These are phyloP conservation scores for Acanthurus lineatus DNA, from an alignment of 2,797 vertebrate species.

Conservation along the genomic window DNA sequence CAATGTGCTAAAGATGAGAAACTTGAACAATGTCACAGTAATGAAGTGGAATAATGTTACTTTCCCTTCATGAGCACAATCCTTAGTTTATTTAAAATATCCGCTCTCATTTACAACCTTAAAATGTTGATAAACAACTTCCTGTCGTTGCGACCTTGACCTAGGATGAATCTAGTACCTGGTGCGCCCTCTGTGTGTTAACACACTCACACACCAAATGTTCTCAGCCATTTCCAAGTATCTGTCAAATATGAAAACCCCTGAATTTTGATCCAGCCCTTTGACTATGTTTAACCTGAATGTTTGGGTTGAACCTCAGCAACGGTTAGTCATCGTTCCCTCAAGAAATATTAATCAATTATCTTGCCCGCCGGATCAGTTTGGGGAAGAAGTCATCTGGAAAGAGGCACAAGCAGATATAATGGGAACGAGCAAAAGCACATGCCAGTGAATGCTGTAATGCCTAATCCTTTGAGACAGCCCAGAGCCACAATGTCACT, in stretches of 20 bases:
- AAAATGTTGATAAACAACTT: slow-evolving; percentile 10
- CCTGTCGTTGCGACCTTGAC: slow-evolving; percentile 60
- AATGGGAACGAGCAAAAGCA: slow-evolving; percentile 85
- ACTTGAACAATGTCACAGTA: background rate
- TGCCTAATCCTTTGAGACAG: slow-evolving; percentile 89
- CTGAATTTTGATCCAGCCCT: slow-evolving; percentile 65
- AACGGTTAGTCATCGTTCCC: slow-evolving; percentile 87
- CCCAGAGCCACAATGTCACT: slow-evolving; percentile 88
- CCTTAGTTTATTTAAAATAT: slow-evolving; percentile 5
- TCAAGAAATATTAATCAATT: slow-evolving; percentile 92
- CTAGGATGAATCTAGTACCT: slow-evolving; percentile 19
- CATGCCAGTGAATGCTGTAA: slow-evolving; percentile 87
- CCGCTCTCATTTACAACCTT: background rate
- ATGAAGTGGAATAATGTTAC: background rate
- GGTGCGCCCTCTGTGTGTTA: slow-evolving; percentile 31
- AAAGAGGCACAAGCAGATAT: slow-evolving; percentile 88
- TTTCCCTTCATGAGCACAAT: slow-evolving; percentile 5
- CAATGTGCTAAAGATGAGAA: too few species aligned
- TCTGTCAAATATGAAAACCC: slow-evolving; percentile 62
- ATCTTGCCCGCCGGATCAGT: slow-evolving; percentile 86
- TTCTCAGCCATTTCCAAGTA: slow-evolving; percentile 51
- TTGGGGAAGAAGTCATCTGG: slow-evolving; percentile 89
- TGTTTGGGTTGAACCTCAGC: slow-evolving; percentile 84
- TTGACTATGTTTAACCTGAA: slow-evolving; percentile 74
- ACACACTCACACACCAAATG: slow-evolving; percentile 52